phyloP scores from a whole-genome alignment of 2,888 invertebrate genomes.

The Lasioglossum pauxillum region DNA sequence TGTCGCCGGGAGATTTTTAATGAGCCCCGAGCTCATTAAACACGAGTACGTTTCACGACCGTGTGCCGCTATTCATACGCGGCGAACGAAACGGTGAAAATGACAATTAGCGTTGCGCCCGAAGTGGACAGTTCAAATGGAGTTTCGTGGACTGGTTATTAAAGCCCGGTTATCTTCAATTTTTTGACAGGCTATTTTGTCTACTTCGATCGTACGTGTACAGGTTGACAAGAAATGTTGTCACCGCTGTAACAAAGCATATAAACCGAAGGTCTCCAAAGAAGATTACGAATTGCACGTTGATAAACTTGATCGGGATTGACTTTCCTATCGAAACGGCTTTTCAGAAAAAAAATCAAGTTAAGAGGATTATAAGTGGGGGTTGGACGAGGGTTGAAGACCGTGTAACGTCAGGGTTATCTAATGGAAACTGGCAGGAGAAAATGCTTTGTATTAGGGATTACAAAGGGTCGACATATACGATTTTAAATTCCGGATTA shows the following conservation, averaged over 20 bases:
- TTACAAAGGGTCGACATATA: neutral
- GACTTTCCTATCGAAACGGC: conserved; percentile 1
- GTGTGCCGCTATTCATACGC: conserved; percentile 49
- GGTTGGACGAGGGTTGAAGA: neutral
- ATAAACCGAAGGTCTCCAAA: neutral
- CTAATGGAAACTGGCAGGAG: conserved; percentile 21
- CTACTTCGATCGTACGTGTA: neutral
- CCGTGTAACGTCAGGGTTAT: conserved; percentile 8
- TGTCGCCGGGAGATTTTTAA: conserved; percentile 43
- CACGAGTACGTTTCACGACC: conserved; percentile 58
- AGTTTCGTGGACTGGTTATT: conserved; percentile 49
- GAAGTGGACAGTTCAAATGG: conserved; percentile 48
- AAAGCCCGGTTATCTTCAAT: conserved; percentile 37
- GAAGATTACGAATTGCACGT: neutral
- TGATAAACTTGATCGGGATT: neutral
- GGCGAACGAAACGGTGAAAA: conserved; percentile 49
- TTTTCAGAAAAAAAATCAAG: neutral
- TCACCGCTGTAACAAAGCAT: neutral
- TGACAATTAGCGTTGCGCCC: conserved; percentile 63
- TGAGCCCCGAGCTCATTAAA: conserved; percentile 50
- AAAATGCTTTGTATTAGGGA: conserved; percentile 6
- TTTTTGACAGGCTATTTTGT: conserved; percentile 9
- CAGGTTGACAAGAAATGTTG: neutral
- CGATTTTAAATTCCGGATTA: conserved; percentile 2
- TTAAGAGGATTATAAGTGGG: conserved; percentile 11